phyloP scores from a whole-genome alignment of 2,797 vertebrate species.

The Lindbergichthys nudifrons region DNA sequence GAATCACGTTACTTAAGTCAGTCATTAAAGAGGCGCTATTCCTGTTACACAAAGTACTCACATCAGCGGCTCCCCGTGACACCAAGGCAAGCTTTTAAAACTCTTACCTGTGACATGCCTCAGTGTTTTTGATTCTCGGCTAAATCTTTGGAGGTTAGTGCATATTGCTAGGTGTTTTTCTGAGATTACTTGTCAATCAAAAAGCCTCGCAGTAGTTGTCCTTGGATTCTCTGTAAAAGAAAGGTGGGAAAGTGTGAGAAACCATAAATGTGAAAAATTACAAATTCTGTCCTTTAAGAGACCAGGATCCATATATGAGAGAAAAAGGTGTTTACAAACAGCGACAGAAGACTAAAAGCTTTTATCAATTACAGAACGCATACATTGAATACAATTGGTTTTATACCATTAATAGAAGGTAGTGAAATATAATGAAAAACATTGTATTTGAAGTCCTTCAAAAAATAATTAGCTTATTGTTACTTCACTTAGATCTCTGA shows the following conservation, averaged over 20 bases:
- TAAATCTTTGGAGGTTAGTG: constrained; percentile 25
- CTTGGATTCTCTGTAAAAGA: constrained; percentile 16
- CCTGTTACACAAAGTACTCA: constrained; percentile 62
- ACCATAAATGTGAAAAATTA: constrained; percentile 4
- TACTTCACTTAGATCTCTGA: too few relatives aligned
- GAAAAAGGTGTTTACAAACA: not conserved
- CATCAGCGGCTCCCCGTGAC: constrained; percentile 44
- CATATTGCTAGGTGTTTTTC: constrained; percentile 30
- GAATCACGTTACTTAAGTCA: constrained; percentile 71
- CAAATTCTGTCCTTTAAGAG: not conserved
- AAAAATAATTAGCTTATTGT: too few relatives aligned
- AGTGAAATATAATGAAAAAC: too few relatives aligned
- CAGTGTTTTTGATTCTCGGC: not conserved
- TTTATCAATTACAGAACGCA: not conserved
- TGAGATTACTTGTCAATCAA: constrained; percentile 51
- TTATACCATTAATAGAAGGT: not conserved
- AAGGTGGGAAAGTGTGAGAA: not conserved
- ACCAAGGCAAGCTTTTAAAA: constrained; percentile 59
- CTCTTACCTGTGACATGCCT: constrained; percentile 58
- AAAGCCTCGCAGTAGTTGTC: constrained; percentile 10
- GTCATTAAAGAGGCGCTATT: constrained; percentile 61
- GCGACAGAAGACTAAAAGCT: not conserved
- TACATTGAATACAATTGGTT: not conserved
- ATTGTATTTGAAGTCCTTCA: too few relatives aligned
- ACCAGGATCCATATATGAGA: not conserved